phyloP scores from a whole-genome alignment of 2,888 invertebrate species.

The Litoditis marina region DNA sequence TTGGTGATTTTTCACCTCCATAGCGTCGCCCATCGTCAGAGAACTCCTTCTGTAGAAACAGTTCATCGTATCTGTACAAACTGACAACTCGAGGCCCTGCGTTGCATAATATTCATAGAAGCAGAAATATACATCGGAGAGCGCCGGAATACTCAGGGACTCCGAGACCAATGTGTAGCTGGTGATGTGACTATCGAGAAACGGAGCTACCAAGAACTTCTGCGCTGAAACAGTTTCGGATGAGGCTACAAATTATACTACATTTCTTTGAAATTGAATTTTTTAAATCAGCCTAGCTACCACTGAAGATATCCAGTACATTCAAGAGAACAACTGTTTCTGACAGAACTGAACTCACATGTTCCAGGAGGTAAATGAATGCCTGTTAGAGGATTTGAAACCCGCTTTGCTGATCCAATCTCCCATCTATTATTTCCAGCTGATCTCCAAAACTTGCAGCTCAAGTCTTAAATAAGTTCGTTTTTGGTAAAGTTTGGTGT shows the following conservation, averaged over 20 bases:
- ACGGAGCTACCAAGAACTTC: constrained; percentile 42
- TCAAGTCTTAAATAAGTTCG: constrained; percentile 25
- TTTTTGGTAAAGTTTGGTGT: neutral
- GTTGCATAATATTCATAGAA: constrained; percentile 52
- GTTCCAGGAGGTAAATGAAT: constrained; percentile 41
- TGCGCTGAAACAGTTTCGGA: constrained; percentile 29
- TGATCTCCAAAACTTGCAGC: constrained; percentile 51
- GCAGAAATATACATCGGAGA: constrained; percentile 49
- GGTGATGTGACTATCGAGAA: constrained; percentile 36
- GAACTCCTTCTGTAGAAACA: constrained; percentile 48
- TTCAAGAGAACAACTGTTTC: no score
- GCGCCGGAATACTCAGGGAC: constrained; percentile 25
- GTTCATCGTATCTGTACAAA: constrained; percentile 49
- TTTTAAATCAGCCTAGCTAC: neutral
- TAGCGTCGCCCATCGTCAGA: constrained; percentile 26
- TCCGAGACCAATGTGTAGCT: constrained; percentile 43
- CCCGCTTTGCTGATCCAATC: constrained; percentile 42
- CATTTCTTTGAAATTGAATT: neutral
- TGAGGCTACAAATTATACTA: no score
- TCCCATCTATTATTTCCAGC: constrained; percentile 51
- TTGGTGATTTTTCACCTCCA: constrained; percentile 18
- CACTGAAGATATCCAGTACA: no score
- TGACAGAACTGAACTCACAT: constrained; percentile 22
- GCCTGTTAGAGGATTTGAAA: constrained; percentile 44
- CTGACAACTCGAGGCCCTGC: constrained; percentile 34